Evolutionary conservation across 1,140 invertebrate species (phyloP), one percentile per base, ranked within the genome.

Genomic region (Alviniconcha marisindica): DNA sequence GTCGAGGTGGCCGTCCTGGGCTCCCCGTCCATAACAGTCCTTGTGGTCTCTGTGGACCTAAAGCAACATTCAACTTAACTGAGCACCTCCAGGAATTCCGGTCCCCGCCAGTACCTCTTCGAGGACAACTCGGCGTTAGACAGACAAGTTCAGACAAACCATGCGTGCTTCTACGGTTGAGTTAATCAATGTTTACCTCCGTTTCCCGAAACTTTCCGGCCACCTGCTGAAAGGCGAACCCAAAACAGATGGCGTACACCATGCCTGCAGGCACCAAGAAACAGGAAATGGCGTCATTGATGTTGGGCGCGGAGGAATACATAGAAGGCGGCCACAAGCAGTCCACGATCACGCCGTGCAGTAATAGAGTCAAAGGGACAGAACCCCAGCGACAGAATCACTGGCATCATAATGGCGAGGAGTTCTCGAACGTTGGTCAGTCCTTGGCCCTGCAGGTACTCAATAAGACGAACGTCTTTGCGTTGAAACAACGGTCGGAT

Each of bases 171-270:
- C n/a, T n/a, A n/a, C n/a, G n/a, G n/a, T n/a, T n/a, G n/a, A n/a
- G n/a, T n/a, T n/a, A n/a, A n/a, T n/a, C n/a, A n/a, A n/a, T n/a
- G n/a, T n/a, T n/a, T 48, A 81, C 42, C 42, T 81, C 60, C 10
- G 40, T 71, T 44, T 63, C 63, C 40, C 31, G 18, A 24, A 60
- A 69, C 15, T 21, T 51, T 15, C 60, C 48, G 12, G 56, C 36
- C 63, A 86, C 84, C n/a, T 80, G 77, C 77, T 87, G 84, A 38
- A 86, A 84, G 7, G 86, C 86, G 66, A 83, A 86, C 24, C 80
- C 86, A 56, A 87, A 87, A 14, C 83, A 86, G 21, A 85, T 86
- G 31, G 86, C 86, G 69, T 87, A 87, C 44, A 87, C 86, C 82
- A 87, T 85, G 10, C 86, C 86, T 7, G 86, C 86, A 21, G 86